phyloP scores from a whole-genome alignment of 2,113 vertebrate species.

The Pseudorhombus dupliciocellatus region DNA sequence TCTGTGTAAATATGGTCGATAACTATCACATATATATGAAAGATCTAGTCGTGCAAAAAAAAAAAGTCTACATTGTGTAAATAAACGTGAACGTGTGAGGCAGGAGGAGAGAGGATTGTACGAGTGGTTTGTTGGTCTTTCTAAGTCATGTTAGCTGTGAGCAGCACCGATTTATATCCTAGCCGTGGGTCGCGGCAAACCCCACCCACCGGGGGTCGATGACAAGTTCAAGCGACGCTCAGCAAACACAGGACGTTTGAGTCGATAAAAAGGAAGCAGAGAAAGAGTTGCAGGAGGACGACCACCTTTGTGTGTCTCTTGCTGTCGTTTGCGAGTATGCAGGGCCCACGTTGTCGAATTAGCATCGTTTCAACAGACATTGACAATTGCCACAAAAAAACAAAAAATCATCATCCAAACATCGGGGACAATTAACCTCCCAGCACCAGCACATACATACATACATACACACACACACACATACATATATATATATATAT shows the following conservation, averaged over 20 bases:
- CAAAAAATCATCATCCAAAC: background rate
- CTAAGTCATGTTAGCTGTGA: background rate
- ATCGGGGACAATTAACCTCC: constrained; percentile 18
- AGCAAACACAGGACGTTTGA: background rate
- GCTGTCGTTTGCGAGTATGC: constrained; percentile 66
- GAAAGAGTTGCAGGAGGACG: constrained; percentile 31
- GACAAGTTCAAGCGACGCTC: constrained; percentile 5
- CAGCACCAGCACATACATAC: constrained; percentile 37
- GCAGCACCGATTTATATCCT: too few species aligned
- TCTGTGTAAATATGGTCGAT: constrained; percentile 49
- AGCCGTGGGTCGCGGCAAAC: constrained; percentile 4
- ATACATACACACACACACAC: constrained; percentile 27
- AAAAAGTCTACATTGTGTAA: constrained; percentile 48
- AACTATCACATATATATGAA: constrained; percentile 49
- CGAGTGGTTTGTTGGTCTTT: constrained; percentile 28
- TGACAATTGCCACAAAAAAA: constrained; percentile 1
- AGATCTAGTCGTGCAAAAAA: constrained; percentile 49
- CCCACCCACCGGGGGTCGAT: background rate
- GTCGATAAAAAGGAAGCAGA: background rate
- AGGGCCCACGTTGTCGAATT: constrained; percentile 75
- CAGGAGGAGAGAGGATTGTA: background rate
- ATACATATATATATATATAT: too few species aligned
- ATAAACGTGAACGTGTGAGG: constrained; percentile 34
- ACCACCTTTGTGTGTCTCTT: constrained; percentile 46
- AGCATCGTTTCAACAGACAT: constrained; percentile 42